phyloP scores from a whole-genome alignment of 2,113 vertebrate genomes.

The Zootoca vivipara region DNA sequence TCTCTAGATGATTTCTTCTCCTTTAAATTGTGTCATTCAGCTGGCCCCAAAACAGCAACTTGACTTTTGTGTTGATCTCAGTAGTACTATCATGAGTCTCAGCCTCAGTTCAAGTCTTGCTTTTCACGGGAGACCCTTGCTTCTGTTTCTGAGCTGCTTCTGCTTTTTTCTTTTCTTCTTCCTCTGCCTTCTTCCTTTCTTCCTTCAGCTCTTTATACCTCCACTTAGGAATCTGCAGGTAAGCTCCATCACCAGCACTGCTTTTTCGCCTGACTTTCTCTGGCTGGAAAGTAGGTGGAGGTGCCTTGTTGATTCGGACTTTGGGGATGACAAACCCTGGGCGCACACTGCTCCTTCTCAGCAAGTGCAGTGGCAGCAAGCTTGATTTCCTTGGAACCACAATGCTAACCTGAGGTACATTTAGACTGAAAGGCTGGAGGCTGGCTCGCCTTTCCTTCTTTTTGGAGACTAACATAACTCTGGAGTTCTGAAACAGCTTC shows the following conservation, averaged over 20 bases:
- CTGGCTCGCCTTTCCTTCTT: slow-evolving; percentile 78
- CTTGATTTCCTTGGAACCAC: slow-evolving; percentile 79
- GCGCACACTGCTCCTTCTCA: slow-evolving; percentile 87
- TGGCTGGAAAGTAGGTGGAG: slow-evolving; percentile 81
- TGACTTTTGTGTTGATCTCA: neutral
- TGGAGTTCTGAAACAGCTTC: slow-evolving; percentile 81
- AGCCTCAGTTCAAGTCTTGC: slow-evolving; percentile 69
- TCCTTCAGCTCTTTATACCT: slow-evolving; percentile 95
- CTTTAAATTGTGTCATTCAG: neutral
- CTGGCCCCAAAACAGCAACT: neutral
- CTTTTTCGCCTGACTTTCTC: slow-evolving; percentile 78
- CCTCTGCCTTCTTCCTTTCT: slow-evolving; percentile 87
- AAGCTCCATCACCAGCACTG: slow-evolving; percentile 77
- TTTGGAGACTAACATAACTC: slow-evolving; percentile 70
- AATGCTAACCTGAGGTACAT: neutral
- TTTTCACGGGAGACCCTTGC: slow-evolving; percentile 61
- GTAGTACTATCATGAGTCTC: neutral
- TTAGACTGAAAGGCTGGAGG: slow-evolving; percentile 70
- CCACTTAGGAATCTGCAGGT: slow-evolving; percentile 95
- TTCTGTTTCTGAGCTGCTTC: slow-evolving; percentile 76
- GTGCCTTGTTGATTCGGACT: slow-evolving; percentile 89
- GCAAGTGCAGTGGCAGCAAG: slow-evolving; percentile 83
- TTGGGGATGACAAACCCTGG: slow-evolving; percentile 88
- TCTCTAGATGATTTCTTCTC: neutral
- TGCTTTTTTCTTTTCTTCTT: slow-evolving; percentile 81